Evolutionary conservation across 2,113 vertebrate genomes (phyloP).

Genomic region (Myiozetetes cayanensis): DNA sequence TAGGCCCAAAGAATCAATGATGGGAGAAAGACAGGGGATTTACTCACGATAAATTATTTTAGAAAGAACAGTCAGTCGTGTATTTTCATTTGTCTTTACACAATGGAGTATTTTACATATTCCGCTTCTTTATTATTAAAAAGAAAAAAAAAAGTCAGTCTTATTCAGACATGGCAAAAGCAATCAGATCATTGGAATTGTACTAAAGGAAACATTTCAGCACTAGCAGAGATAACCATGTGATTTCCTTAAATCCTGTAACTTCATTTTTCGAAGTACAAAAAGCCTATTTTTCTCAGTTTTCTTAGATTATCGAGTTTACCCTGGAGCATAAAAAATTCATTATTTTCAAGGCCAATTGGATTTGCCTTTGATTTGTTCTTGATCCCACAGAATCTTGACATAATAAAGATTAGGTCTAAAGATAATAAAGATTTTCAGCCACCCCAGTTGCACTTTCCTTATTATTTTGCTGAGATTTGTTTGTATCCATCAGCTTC

Average conservation of each 20-base stretch:
- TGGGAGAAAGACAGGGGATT: background rate
- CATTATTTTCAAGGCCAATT: background rate
- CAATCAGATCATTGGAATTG: background rate
- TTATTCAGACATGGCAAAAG: background rate
- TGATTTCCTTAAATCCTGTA: background rate
- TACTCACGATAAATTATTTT: background rate
- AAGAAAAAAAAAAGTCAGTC: background rate
- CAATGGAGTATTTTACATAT: background rate
- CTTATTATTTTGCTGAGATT: background rate
- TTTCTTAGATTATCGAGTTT: background rate
- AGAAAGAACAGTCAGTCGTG: background rate
- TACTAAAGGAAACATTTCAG: background rate
- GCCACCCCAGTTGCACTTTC: background rate
- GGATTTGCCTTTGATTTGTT: background rate
- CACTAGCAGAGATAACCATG: background rate
- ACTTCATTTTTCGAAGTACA: constrained; percentile 4
- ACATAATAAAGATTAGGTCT: background rate
- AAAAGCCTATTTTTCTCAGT: background rate
- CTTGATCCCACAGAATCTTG: background rate
- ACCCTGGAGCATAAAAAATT: background rate
- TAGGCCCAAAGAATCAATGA: background rate
- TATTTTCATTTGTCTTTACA: background rate
- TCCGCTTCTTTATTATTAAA: background rate
- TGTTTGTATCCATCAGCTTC: background rate
- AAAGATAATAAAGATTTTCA: background rate